Evolutionary conservation across 2,113 vertebrate genomes (phyloP), one percentile per base, ranked within the genome.

Genomic region (Platichthys stellatus): DNA sequence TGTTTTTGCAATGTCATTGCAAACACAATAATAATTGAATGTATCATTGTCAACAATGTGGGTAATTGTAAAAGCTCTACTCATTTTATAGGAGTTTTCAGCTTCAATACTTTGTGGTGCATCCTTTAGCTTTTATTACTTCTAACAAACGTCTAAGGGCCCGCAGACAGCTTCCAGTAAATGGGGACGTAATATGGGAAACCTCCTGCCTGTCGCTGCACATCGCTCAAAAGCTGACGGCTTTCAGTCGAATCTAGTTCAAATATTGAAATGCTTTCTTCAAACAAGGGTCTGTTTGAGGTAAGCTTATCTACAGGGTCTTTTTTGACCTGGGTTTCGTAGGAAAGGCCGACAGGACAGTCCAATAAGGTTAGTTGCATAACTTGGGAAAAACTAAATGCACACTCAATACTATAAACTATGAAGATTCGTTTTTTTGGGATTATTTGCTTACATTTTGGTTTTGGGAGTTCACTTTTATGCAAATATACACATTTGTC

Each of bases 221-320:
- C 12, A 31, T 21, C 53, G 63, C 45, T 13, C 24, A 59, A 68
- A 77, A 49, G 70, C 49, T 31, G 54, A 4, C 28, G 26, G 10
- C 53, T 23, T 76, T 38, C 64, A 82, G 51, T 75, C 56, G 65
- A 57, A 63, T 74, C 73, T 63, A 71, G 53, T 74, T 6, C 65
- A 89, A 90, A 85, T 88, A 85, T 90, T 84, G 67, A 38, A 86
- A 47, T 12, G 26, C 28, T 47, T 63, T 76, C 45, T 1, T 20
- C 69, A 79, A 84, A 81, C 51, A 83, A 0, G 14, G 75, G 62
- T n/a, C 53, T 65, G 59, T 86, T 76, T 79, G 43, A 63, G 14
- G 18, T 13, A 11, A 78, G 38, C 56, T 84, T 84, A 79, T 89
- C 75, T 69, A 69, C 5, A 31, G 49, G 20, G 64, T 78, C 73